Conservation (phyloP, 2,888 invertebrate genomes). For the Harpagoxenus sublaevis region DNA sequence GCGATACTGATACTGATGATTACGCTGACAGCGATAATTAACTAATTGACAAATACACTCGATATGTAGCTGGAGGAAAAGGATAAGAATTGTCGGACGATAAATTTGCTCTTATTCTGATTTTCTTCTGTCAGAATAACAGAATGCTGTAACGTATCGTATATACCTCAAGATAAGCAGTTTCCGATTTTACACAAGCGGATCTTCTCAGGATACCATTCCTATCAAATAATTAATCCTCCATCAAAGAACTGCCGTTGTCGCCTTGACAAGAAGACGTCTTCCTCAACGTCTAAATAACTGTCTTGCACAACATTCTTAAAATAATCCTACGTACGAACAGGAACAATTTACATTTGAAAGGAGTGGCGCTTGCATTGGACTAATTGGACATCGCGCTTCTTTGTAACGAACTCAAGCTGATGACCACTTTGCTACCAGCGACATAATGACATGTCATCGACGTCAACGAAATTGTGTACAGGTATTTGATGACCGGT, state of each 20-base stretch:
- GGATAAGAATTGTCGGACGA: neutral
- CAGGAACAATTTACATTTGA: neutral
- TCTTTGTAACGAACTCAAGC: neutral
- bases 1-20: conserved; percentile 85
- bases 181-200: neutral
- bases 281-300: neutral
- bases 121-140: neutral
- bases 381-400: neutral
- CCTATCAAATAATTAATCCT: neutral
- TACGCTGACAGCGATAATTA: conserved; percentile 85
- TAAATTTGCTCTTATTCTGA: neutral
- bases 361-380: neutral
- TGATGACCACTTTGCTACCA: neutral
- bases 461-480: neutral
- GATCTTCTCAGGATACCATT: neutral
- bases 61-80: neutral
- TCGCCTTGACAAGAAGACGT: neutral
- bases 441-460: neutral
- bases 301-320: neutral
- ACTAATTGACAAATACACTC: conserved; percentile 39
- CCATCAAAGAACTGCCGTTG: neutral
- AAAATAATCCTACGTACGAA: neutral
- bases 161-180: neutral
- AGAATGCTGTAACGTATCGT: neutral
- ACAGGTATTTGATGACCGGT: neutral